A percentile compares a stretch with the other conserved stretches of the same genome.
Conservation (phyloP, 2,888 invertebrate genomes). For the Caenorhabditis uteleia region DNA sequence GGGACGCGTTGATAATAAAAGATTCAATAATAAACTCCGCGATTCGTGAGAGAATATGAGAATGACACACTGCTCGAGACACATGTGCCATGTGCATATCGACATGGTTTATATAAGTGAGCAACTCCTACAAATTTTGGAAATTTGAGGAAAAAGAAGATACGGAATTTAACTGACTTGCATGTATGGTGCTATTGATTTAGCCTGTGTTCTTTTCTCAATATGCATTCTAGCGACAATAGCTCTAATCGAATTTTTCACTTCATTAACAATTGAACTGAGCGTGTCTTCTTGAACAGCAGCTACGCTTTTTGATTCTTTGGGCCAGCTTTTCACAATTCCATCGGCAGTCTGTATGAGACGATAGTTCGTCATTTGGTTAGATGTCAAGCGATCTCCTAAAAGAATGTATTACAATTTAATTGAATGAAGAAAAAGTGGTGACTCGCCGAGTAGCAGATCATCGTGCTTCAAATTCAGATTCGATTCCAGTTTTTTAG, state of each 20-base stretch:
- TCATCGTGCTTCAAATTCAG: constrained; percentile 40
- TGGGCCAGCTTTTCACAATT: constrained; percentile 46
- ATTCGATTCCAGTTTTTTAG: constrained; percentile 47
- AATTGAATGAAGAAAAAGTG: neutral
- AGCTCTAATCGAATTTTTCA: constrained; percentile 31
- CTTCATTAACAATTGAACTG: constrained; percentile 21
- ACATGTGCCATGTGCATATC: constrained; percentile 50
- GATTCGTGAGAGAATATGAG: constrained; percentile 73
- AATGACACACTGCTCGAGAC: constrained; percentile 40
- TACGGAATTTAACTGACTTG: constrained; percentile 17
- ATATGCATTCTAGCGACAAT: constrained; percentile 52
- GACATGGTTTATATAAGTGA: constrained; percentile 44
- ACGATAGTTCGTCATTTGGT: constrained; percentile 52
- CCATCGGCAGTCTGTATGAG: constrained; percentile 46
- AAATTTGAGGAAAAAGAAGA: neutral
- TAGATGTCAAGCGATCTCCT: constrained; percentile 45
- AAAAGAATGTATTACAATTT: neutral
- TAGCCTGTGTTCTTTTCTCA: constrained; percentile 40
- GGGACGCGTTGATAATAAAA: constrained; percentile 85
- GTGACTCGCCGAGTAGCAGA: constrained; percentile 33
- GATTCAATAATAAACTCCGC: constrained; percentile 87
- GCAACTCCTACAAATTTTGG: constrained; percentile 33
- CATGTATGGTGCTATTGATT: constrained; percentile 48
- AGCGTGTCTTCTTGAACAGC: constrained; percentile 37
- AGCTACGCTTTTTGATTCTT: constrained; percentile 30